A percentile compares a stretch with the other conserved stretches of the same genome.
phyloP scores from a whole-genome alignment of 1,140 invertebrate genomes.

The Diprion similis region DNA sequence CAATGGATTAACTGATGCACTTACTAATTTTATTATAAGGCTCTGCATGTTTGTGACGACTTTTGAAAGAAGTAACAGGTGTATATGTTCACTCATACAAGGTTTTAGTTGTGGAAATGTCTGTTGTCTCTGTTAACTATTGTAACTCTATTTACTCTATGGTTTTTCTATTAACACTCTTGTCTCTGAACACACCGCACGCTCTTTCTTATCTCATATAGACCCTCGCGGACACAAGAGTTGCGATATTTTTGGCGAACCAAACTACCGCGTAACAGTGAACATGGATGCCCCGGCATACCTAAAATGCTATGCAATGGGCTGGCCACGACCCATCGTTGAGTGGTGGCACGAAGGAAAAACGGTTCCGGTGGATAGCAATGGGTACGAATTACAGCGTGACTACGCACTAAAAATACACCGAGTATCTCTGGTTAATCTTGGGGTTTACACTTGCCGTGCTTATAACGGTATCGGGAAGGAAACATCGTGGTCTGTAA shows the following conservation, averaged over 20 bases:
- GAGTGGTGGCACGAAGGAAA: constrained; percentile 86
- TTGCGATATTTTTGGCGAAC: constrained; percentile 66
- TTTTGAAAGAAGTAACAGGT: too few species aligned
- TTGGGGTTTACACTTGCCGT: constrained; percentile 87
- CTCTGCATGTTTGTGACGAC: too few species aligned
- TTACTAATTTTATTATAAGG: background rate
- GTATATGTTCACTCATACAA: too few species aligned
- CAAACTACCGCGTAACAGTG: constrained; percentile 69
- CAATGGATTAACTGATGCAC: constrained; percentile 1
- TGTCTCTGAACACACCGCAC: constrained; percentile 26
- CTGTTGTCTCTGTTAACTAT: too few species aligned
- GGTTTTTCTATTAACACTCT: background rate
- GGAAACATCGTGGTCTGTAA: constrained; percentile 77
- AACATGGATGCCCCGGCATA: constrained; percentile 73
- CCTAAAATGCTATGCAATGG: constrained; percentile 83
- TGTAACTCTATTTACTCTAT: too few species aligned
- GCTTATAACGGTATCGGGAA: constrained; percentile 84
- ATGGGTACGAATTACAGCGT: constrained; percentile 75
- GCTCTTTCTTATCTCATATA: constrained; percentile 38
- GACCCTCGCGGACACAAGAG: constrained; percentile 53
- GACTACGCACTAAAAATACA: constrained; percentile 79
- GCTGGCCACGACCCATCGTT: constrained; percentile 80
- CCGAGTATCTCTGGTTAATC: constrained; percentile 71
- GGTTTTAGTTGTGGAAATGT: too few species aligned
- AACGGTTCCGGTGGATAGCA: constrained; percentile 74